phyloP scores from a whole-genome alignment of 2,113 vertebrate species.

The Heterocephalus glaber region DNA sequence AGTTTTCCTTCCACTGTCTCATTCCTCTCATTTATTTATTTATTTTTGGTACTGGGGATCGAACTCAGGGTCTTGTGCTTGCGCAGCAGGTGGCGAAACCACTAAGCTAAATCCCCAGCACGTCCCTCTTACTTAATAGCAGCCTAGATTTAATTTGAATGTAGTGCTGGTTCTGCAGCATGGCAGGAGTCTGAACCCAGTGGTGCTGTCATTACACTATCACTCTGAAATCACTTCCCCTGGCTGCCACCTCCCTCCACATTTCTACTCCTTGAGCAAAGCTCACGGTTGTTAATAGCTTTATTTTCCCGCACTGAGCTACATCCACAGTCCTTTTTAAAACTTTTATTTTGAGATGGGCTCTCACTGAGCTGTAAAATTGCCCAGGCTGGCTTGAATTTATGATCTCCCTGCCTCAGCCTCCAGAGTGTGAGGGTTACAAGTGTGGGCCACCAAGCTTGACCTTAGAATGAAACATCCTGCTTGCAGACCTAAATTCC shows the following conservation, averaged over 20 bases:
- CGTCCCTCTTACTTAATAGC: background rate
- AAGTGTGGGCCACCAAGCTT: background rate
- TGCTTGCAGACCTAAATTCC: background rate
- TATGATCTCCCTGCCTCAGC: background rate
- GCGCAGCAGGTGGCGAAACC: no score
- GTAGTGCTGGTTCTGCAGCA: background rate
- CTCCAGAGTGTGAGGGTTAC: background rate
- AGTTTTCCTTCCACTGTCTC: background rate
- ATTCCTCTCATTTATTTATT: no score
- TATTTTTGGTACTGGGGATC: no score
- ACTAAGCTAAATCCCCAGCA: no score
- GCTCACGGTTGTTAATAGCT: background rate
- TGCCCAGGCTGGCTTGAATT: background rate
- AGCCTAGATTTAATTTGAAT: slow-evolving; percentile 24
- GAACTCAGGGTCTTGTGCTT: no score
- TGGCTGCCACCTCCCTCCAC: background rate
- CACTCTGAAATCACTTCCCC: background rate
- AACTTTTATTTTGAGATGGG: background rate
- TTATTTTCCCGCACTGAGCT: background rate
- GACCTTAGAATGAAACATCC: background rate
- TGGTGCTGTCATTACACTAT: background rate
- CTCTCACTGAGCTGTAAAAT: background rate
- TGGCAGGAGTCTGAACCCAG: background rate
- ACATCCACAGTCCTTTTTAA: background rate
- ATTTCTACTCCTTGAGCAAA: background rate